phyloP scores from a whole-genome alignment of 2,888 invertebrate species.

The Anodontia alba region DNA sequence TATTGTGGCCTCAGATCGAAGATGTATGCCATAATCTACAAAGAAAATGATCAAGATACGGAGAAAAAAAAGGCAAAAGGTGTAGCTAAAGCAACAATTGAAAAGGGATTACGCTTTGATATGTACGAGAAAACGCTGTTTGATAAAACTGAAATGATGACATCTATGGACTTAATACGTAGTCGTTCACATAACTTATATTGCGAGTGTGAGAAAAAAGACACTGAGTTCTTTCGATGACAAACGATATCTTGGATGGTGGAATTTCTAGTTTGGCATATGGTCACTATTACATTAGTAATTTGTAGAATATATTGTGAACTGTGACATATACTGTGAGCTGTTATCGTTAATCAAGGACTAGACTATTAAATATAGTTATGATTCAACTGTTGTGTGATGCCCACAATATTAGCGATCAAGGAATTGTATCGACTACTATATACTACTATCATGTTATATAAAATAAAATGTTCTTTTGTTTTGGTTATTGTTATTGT shows the following conservation, averaged over 20 bases:
- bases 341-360: too few species aligned
- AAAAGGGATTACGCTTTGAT: slow-evolving; percentile 43
- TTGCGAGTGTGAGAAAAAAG: slow-evolving; percentile 46
- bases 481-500: too few species aligned
- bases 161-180: slow-evolving; percentile 44
- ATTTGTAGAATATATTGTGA: too few species aligned
- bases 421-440: too few species aligned
- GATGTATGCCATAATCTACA: slow-evolving; percentile 35
- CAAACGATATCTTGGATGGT: slow-evolving; percentile 47
- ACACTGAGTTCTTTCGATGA: slow-evolving; percentile 52
- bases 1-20: slow-evolving; percentile 68
- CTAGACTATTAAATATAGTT: too few species aligned
- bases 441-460: too few species aligned
- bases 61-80: slow-evolving; percentile 40
- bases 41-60: background rate
- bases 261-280: slow-evolving; percentile 7
- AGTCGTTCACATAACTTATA: slow-evolving; percentile 49
- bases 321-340: too few species aligned
- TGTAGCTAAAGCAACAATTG: slow-evolving; percentile 36
- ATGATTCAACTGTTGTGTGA: too few species aligned
- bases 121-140: slow-evolving; percentile 50
- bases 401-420: too few species aligned
- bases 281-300: slow-evolving; percentile 50
- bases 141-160: slow-evolving; percentile 29
- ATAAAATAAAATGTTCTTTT: too few species aligned